Evolutionary conservation across 2,113 vertebrate species (phyloP).

Genomic region (Scomber scombrus): DNA sequence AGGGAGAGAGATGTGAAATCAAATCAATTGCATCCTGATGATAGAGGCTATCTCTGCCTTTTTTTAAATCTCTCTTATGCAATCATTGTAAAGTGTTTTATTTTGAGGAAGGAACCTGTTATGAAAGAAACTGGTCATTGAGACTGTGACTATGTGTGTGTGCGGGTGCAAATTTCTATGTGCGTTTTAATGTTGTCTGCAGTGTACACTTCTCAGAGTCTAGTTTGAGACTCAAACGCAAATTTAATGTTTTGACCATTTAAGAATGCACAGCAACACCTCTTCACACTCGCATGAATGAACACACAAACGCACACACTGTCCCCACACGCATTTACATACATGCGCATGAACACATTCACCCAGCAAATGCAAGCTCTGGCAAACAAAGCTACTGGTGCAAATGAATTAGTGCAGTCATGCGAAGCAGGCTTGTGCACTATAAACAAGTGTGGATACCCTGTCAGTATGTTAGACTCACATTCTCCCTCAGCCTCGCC

Average conservation of each 20-base stretch:
- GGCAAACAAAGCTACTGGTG: slow-evolving; percentile 52
- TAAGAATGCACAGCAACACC: slow-evolving; percentile 15
- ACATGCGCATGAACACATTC: slow-evolving; percentile 29
- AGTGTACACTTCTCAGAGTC: neutral
- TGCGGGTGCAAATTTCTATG: neutral
- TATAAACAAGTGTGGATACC: slow-evolving; percentile 68
- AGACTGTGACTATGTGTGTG: neutral
- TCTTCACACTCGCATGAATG: slow-evolving; percentile 8
- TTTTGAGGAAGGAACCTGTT: too few species aligned
- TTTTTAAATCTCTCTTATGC: neutral
- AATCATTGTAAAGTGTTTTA: neutral
- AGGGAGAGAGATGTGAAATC: neutral
- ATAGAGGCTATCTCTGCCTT: neutral
- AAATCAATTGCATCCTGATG: neutral
- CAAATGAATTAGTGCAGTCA: slow-evolving; percentile 69
- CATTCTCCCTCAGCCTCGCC: slow-evolving; percentile 11
- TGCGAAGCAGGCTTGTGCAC: slow-evolving; percentile 71
- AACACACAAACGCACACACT: slow-evolving; percentile 11
- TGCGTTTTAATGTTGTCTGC: neutral
- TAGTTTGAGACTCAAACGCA: neutral
- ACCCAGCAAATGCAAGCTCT: slow-evolving; percentile 30
- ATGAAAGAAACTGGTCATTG: too few species aligned
- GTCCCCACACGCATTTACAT: slow-evolving; percentile 17
- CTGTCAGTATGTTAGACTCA: slow-evolving; percentile 43
- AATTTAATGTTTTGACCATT: slow-evolving; percentile 30